Evolutionary conservation across 1,140 invertebrate genomes (phyloP), one percentile per base, ranked within the genome.

Genomic region (Halictus rubicundus): DNA sequence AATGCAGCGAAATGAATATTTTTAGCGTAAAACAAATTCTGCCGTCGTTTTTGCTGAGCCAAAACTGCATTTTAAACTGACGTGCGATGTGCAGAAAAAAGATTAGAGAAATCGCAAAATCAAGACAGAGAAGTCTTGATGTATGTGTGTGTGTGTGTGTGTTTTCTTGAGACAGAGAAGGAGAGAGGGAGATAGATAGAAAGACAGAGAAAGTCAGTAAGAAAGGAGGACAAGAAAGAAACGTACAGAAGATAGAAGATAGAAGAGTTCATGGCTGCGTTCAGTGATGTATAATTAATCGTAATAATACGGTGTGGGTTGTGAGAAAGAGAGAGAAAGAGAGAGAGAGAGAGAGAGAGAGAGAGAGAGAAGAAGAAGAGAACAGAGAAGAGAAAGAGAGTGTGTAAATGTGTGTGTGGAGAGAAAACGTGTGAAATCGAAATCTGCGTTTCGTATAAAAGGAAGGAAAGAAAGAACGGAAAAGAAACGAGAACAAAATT

Each of bases 251-350:
- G 88, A 84, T 89, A 88, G 85, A 78, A 46, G 42, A 46, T 89
- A 88, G 85, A 78, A 46, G 42, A 46, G 42, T 74, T 89, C 71
- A 83, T 89, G 88, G 85, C 82, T 89, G 87, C 88, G 83, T 85
- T 57, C 88, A 85, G 84, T 87, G 84, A 90, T 52, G 14, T 68
- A 75, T 60, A 79, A 86, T 79, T n/a, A 74, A 78, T 82, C 65
- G 59, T 52, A 52, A 52, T 52, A 52, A 21, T 52, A 52, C 10
- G 42, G 49, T 52, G 49, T 52, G 49, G 2, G 49, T 16, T 52
- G 49, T 52, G 49, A 19, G 6, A 19, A 3, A 52, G 16, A 52
- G 16, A 52, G 16, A 52, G 49, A 52, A 21, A 52, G 49, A 52
- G 54, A 25, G 39, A 42, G 39, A 42, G 9, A 42, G 10, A 46